These are phyloP conservation scores for Syrista parreyssii DNA, from an alignment of 2,888 invertebrate species.

Conservation along the genomic window DNA sequence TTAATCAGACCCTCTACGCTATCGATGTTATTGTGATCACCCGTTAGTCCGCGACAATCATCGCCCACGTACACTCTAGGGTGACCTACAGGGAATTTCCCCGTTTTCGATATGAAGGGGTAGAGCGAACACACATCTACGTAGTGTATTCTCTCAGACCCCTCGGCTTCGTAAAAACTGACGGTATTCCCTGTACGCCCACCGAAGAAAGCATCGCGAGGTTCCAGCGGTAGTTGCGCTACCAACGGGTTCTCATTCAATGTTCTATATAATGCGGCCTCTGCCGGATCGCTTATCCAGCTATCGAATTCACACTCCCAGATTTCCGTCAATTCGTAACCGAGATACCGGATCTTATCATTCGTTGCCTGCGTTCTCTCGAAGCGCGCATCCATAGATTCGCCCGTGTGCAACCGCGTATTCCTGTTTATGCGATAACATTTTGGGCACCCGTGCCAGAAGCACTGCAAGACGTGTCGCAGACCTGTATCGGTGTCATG, in stretches of 20 bases:
- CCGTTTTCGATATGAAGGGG: too few species aligned
- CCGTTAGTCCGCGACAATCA: slow-evolving; percentile 21
- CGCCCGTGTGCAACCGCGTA: neutral
- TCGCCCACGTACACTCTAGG: slow-evolving; percentile 18
- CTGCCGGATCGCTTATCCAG: neutral
- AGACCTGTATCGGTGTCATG: too few species aligned
- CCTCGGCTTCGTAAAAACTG: too few species aligned
- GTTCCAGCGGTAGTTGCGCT: too few species aligned
- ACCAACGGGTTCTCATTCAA: too few species aligned
- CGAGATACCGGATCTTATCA: neutral
- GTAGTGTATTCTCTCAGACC: too few species aligned
- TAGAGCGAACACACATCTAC: too few species aligned
- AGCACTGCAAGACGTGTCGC: slow-evolving; percentile 25
- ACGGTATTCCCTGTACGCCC: too few species aligned
- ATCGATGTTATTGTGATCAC: slow-evolving; percentile 4
- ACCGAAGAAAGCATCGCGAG: too few species aligned
- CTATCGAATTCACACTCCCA: slow-evolving; percentile 26
- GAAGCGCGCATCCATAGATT: slow-evolving; percentile 6
- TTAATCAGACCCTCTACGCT: slow-evolving; percentile 35
- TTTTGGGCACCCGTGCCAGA: slow-evolving; percentile 22
- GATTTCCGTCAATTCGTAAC: slow-evolving; percentile 17
- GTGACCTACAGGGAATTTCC: neutral
- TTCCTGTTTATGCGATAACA: slow-evolving; percentile 12
- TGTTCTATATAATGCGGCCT: neutral
- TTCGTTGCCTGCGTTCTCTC: slow-evolving; percentile 14